Base-by-base conservation (phyloP, 2,797 vertebrate genomes). In the Cottoperca gobio region DNA sequence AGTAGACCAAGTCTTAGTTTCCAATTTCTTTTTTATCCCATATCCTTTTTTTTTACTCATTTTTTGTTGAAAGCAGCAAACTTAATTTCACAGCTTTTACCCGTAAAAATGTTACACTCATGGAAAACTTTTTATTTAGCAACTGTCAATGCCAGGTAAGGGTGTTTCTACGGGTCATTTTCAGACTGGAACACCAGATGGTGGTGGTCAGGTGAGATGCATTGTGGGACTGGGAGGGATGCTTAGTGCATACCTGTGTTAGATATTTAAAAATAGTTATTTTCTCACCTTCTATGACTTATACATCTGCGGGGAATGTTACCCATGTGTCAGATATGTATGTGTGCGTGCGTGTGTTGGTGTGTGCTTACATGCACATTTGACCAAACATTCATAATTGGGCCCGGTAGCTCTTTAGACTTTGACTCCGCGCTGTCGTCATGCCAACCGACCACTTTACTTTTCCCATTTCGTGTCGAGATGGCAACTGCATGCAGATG, bases 371-470 rank as follows among this genome's bases (percentile, higher is more conserved):
- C 63, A 63, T 77, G 82, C 70, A 85, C 77, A 57, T 90, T 86
- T 81, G 80, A 88, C 86, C 83, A 90, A 85, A 87, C 80, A 89
- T 83, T 86, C 81, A 86, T 91, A 91, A 92, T 92, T 90, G 89
- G 83, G 80, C 87, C 82, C 62, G 24, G 82, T 80, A 84, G 87
- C 82, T 90, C 74, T 78, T 91, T 86, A 83, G 86, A 81, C 80
- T 88, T 84, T 88, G 83, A 86, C 81, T 84, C 50, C 1, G 69
- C 0, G 26, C 80, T 72, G 92, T 91, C 81, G 91, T 90, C 91
- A 92, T 91, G 90, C 85, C 91, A 92, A 93, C 90, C 70, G 37
- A 67, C 83, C 76, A 82, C 84, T 90, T 83, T 88, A 70, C 84
- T 83, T 91, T 91, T 88, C 68, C 82, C 81, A 74, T 88, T 89